Evolutionary conservation across 2,888 invertebrate species (phyloP), one percentile per base, ranked within the genome.

Genomic region (Philonicus albiceps): DNA sequence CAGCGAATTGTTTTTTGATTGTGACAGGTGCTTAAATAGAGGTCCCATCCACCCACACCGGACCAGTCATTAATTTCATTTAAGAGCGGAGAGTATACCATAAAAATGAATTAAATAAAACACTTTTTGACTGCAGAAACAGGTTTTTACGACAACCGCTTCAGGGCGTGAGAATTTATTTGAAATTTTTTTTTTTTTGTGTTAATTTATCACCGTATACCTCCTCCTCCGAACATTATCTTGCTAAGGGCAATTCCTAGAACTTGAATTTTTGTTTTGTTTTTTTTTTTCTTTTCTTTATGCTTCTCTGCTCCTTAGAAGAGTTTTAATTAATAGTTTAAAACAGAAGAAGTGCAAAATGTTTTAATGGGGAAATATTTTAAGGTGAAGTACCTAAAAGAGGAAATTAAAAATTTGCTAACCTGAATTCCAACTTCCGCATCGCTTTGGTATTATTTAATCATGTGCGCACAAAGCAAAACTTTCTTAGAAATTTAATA

Each of bases 71-170:
- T 78, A 78, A 78, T 78, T 78, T 43, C 78, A 78, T 43, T 49
- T 78, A 78, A 43, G 78, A 78, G 78, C 27, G 30, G 27, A 43
- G 8, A 22, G 78, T 49, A 78, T 30, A 43, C 78, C 43, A 78
- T 78, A 78, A 78, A 78, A 78, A 78, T 78, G 49, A 78, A 78
- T 78, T 78, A 78, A 78, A 78, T 78, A 78, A 78, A 78, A 78
- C 78, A 78, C 78, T 78, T 78, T 78, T 78, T 27, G 78, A 78
- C 78, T 49, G 78, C 27, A 78, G 78, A 49, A 78, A 49, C 81
- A 81, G 81, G 81, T 81, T 81, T 81, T 81, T 81, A 81, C 55
- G 64, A 81, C 81, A 81, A 55, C 55, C 81, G 22, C 81, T 81
- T 81, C 55, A 81, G 81, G 64, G 81, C 34, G 81, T 81, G 81